Base-by-base conservation (phyloP, 1,140 invertebrate genomes). In the Bombus pascuorum region DNA sequence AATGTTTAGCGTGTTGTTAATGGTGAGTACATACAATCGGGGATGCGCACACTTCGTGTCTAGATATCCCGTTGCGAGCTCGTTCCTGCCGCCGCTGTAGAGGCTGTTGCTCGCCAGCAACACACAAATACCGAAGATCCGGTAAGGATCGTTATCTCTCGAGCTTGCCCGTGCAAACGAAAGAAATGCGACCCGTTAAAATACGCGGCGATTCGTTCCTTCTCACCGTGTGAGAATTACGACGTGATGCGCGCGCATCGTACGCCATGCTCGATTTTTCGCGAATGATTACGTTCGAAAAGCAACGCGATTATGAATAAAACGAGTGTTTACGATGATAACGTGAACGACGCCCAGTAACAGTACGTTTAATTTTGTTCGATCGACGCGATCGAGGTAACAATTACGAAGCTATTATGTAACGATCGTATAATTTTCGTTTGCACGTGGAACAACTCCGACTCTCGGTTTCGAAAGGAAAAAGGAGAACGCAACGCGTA, bases 1-100 rank as follows among this genome's bases (percentile, higher is more conserved):
- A 91, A 92, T 84, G 86, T 88, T 86, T 85, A 79, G 82, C 83
- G 81, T 76, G 74, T 59, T 77, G 66, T 84, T 90, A 90, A 88
- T 88, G 81, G 77, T 74, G 79, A 42, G 66, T 66, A 70, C 70
- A 73, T 73, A 80, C 59, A 81, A 70, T 79, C 75, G 76, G 42
- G 66, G 71, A 88, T 65, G 72, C 72, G 78, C 83, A 42, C 34
- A 47, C 32, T 39, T 83, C 57, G 53, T 75, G 59, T 28, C 42
- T 34, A 59, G 59, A 65, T 77, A 57, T 76, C 83, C 83, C 83
- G 83, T 85, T 85, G 83, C 57, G 83, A 85, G 83, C 68, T 85
- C 15, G 83, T 85, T 79, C 80, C 83, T 79, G 28, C 57, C 28
- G 37, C 12, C 32, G 39, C 10, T 47, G 76, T 65, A 32, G n/a